phyloP scores from a whole-genome alignment of 2,888 invertebrate genomes.

The Dicyrtomina minuta region DNA sequence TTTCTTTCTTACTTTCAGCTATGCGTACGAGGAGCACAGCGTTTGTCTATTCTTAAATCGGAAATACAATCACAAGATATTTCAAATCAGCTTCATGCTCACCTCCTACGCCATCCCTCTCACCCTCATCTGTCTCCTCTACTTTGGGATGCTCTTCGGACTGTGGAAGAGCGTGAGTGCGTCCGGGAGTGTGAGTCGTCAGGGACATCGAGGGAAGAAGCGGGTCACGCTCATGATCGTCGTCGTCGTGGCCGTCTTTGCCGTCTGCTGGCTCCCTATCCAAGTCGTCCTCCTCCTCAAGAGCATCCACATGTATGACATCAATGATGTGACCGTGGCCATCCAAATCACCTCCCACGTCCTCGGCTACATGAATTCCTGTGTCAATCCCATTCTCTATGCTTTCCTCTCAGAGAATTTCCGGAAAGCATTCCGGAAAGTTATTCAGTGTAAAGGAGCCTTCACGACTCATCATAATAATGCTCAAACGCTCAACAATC shows the following conservation, averaged over 20 bases:
- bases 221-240: slow-evolving; percentile 90
- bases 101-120: slow-evolving; percentile 87
- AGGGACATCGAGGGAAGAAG: slow-evolving; percentile 78
- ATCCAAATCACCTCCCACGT: slow-evolving; percentile 77
- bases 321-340: slow-evolving; percentile 68
- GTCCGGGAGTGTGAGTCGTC: slow-evolving; percentile 74
- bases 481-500: slow-evolving; percentile 29
- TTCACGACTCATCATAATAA: slow-evolving; percentile 17
- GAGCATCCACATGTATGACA: slow-evolving; percentile 70
- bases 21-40: slow-evolving; percentile 65
- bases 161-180: slow-evolving; percentile 75
- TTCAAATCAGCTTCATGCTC: slow-evolving; percentile 78
- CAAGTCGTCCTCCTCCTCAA: slow-evolving; percentile 81
- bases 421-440: slow-evolving; percentile 79
- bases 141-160: slow-evolving; percentile 83
- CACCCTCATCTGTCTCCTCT: slow-evolving; percentile 80
- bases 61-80: slow-evolving; percentile 53
- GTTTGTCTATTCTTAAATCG: slow-evolving; percentile 70
- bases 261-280: slow-evolving; percentile 91
- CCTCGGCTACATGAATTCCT: slow-evolving; percentile 89
- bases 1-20: slow-evolving; percentile 45
- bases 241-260: slow-evolving; percentile 79
- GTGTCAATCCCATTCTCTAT: slow-evolving; percentile 88
- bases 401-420: slow-evolving; percentile 93
- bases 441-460: slow-evolving; percentile 56